Evolutionary conservation across 2,888 invertebrate species (phyloP).

Genomic region (Lasiommata megera): DNA sequence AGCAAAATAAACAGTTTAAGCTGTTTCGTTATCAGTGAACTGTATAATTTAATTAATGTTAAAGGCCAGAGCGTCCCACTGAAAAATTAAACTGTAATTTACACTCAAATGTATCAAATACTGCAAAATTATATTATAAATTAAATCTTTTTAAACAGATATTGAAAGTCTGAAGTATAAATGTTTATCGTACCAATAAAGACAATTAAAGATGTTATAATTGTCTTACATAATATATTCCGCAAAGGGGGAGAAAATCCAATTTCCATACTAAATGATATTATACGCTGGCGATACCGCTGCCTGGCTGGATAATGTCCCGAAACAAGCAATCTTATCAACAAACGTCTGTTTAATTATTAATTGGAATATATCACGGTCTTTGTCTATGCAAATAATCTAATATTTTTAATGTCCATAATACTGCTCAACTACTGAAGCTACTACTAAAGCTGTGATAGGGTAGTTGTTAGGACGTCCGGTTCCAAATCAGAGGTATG

Average conservation of each 20-base stretch:
- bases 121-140: too few species aligned
- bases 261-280: slow-evolving; percentile 5
- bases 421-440: too few species aligned
- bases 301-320: background rate
- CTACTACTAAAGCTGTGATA: too few species aligned
- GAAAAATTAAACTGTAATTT: background rate
- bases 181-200: background rate
- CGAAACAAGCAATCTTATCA: background rate
- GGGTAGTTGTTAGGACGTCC: too few species aligned
- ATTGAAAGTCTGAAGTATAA: too few species aligned
- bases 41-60: background rate
- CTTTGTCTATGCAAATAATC: too few species aligned
- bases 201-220: background rate
- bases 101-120: too few species aligned
- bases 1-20: background rate
- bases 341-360: background rate
- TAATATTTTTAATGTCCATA: too few species aligned
- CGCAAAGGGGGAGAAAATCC: slow-evolving; percentile 1
- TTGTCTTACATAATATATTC: background rate
- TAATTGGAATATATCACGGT: background rate
- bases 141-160: too few species aligned
- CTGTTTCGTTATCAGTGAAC: background rate
- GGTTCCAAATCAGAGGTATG: too few species aligned
- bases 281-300: background rate
- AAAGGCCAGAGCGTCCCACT: background rate